Base-by-base conservation (phyloP, 1,140 invertebrate genomes). In the Diachasma alloeum region DNA sequence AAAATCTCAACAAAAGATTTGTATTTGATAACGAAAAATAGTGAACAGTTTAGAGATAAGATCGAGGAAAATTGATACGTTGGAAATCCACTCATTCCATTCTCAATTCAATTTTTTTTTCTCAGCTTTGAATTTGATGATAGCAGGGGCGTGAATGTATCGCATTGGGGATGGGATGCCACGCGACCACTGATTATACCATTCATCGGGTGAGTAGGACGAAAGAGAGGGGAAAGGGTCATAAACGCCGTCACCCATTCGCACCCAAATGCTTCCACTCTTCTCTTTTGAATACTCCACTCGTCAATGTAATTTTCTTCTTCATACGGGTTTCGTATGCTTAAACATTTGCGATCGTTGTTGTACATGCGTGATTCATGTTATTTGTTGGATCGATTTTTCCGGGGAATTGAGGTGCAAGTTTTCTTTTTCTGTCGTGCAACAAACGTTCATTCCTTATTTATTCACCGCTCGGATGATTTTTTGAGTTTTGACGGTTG, bases 141-240 rank as follows among this genome's bases (percentile, higher is more conserved):
- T 86, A 86, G 81, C 81, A 80, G 80, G 83, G 83, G 83, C 84
- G 83, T 83, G 82, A 72, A 81, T 79, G 68, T 80, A 79, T 70
- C 42, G 70, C 68, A 17, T 44, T 63, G 71, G 73, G 48, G 76
- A 56, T 68, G 82, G 83, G 80, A 82, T 83, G 87, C 84, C 87
- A 88, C 85, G 87, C 87, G 87, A 89, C 88, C 87, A 78, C 87
- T 89, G 88, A 89, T 89, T 89, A 89, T 89, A 87, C 87, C 87
- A 89, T 89, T 89, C 88, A 89, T 88, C 83, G 87, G 72, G 59
- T 74, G 71, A 74, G 71, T 73, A 76, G 79, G 81, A 81, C 81
- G 80, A 78, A 69, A 69, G 75, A 84, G 86, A 86, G 84, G 85
- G 87, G 85, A 85, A 87, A 37, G 83, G 83, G 83, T 84, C 84